Percentiles rank a stretch among this genome's conserved stretches.
Evolutionary conservation across 1,140 invertebrate species (phyloP).

Genomic region (Mercenaria mercenaria): DNA sequence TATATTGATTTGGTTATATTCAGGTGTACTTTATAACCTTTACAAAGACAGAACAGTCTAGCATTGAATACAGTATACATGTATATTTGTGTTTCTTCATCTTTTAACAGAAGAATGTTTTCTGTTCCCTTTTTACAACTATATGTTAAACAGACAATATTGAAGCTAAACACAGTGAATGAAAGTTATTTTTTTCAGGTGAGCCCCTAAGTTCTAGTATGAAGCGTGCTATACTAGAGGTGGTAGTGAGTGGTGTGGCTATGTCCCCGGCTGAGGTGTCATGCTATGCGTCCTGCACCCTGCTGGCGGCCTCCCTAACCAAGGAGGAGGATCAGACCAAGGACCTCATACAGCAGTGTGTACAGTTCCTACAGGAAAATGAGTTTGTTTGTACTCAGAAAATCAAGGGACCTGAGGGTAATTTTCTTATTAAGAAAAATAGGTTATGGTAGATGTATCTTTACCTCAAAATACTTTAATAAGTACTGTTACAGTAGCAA

Average conservation of each 20-base stretch:
- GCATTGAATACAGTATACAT: too few species aligned
- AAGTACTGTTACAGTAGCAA: neutral
- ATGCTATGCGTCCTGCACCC: slow-evolving; percentile 93
- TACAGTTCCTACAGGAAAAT: slow-evolving; percentile 87
- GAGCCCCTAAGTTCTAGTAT: slow-evolving; percentile 87
- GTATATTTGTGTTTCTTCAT: too few species aligned
- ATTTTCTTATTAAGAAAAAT: too few species aligned
- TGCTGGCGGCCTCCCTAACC: slow-evolving; percentile 86
- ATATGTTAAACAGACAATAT: too few species aligned
- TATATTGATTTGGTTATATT: too few species aligned
- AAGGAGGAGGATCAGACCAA: slow-evolving; percentile 59
- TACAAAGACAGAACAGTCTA: too few species aligned
- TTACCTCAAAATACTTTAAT: too few species aligned
- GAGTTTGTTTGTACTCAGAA: slow-evolving; percentile 80
- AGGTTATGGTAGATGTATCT: too few species aligned
- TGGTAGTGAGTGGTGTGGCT: slow-evolving; percentile 95
- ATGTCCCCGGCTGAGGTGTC: slow-evolving; percentile 91
- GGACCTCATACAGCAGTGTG: slow-evolving; percentile 87
- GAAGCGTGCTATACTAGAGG: slow-evolving; percentile 89
- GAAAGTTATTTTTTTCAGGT: slow-evolving; percentile 33
- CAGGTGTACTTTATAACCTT: too few species aligned
- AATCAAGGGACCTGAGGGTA: slow-evolving; percentile 49
- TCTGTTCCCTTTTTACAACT: too few species aligned
- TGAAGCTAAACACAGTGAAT: too few species aligned
- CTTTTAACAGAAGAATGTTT: too few species aligned